Base-by-base conservation (phyloP, 2,797 vertebrate species). In the Danio albolineatus region DNA sequence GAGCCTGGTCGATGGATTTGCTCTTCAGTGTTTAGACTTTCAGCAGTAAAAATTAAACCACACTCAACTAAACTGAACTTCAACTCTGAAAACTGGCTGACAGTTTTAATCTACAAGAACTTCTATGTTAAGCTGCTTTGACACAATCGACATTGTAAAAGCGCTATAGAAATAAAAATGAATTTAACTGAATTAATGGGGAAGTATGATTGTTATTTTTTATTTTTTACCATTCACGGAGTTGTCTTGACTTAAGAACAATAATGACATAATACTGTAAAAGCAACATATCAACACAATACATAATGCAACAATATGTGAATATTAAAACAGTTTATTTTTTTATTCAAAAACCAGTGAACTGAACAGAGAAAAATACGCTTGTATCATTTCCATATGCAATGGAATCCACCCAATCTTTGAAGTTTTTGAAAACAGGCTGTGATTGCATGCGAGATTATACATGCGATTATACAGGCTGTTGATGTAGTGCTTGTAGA, bases 401-500 rank as follows among this genome's bases (percentile, higher is more conserved):
- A 51, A 36, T 43, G 76, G 49, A 67, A 36, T 36, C 38, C 16
- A 12, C 64, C 10, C 38, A 21, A 19, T 44, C 43, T 38, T 53
- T n/a, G 38, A 61, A n/a, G 14, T 64, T 79, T 56, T 71, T 71
- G 53, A 78, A 78, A 78, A 38, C 16, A 59, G 9, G 7, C 41
- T 73, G 16, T 73, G 60, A 73, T 79, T 73, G 49, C 59, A 64
- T 46, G 19, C 39, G 56, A 54, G 69, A 65, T 78, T 51, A 54
- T 62, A 64, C 39, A 13, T 62, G 56, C 4, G 60, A 53, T 73
- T 61, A 51, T 60, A 46, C 71, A 56, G 14, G 38, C 5, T 79
- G 77, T 46, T 79, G 65, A 51, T 79, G 66, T 53, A 61, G 17
- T 79, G 67, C 39, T 72, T 65, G 16, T 17, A 79, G 59, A 56